Conservation (phyloP, 37 sponge, comb jelly and placozoan species). For the Haliclona indistincta region DNA sequence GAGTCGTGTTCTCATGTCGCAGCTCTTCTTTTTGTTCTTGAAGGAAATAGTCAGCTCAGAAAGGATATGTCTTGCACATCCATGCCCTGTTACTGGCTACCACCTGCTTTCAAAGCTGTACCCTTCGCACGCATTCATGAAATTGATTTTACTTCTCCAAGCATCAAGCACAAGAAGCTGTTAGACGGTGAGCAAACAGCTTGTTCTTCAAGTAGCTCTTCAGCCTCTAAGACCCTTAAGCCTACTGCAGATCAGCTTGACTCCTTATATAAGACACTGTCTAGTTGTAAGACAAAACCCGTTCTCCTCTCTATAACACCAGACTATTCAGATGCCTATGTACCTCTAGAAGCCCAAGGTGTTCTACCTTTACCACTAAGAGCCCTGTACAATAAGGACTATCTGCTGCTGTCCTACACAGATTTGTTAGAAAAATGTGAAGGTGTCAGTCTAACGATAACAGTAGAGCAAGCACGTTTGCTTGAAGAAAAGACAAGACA, state of each 20-base stretch:
- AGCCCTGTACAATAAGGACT: too few species aligned
- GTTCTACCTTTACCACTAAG: too few species aligned
- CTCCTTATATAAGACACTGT: constrained; percentile 27
- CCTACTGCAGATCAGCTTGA: too few species aligned
- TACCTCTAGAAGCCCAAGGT: too few species aligned
- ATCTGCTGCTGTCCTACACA: constrained; percentile 1
- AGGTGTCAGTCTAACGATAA: constrained; percentile 23
- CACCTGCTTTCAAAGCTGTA: constrained; percentile 31
- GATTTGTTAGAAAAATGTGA: constrained; percentile 47
- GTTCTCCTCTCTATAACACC: constrained; percentile 48
- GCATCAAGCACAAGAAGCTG: background rate
- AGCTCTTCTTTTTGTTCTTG: constrained; percentile 51
- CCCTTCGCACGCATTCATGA: constrained; percentile 32
- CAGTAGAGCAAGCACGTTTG: constrained; percentile 23
- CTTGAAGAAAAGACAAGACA: constrained; percentile 43
- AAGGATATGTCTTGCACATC: constrained; percentile 31
- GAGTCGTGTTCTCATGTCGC: constrained; percentile 66
- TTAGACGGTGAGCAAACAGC: too few species aligned
- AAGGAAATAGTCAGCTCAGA: constrained; percentile 25
- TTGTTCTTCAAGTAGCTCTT: background rate
- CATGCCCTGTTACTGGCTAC: constrained; percentile 55
- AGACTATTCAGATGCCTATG: constrained; percentile 8
- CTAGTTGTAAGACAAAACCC: constrained; percentile 27
- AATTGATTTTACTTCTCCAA: constrained; percentile 49
- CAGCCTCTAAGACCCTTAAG: background rate